These are phyloP conservation scores for Pterois miles DNA, from an alignment of 2,797 vertebrate genomes.

Conservation along the genomic window DNA sequence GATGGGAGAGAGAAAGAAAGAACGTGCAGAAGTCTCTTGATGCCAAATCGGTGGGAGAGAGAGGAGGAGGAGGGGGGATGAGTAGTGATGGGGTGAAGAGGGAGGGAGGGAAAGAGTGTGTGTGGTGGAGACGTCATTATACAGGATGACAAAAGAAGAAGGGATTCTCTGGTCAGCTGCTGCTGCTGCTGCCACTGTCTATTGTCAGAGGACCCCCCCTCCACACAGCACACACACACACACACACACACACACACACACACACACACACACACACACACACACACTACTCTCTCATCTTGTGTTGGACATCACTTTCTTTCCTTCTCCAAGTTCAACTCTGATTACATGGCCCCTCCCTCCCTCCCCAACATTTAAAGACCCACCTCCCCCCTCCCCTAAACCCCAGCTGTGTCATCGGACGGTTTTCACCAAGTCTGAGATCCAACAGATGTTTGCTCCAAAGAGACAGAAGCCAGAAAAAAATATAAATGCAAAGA, in stretches of 20 bases:
- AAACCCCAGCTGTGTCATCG: conserved; percentile 59
- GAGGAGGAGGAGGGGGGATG: conserved; percentile 12
- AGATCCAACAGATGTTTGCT: conserved; percentile 61
- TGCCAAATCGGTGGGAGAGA: conserved; percentile 16
- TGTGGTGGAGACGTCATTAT: conserved; percentile 68
- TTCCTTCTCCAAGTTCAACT: conserved; percentile 68
- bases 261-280: conserved; percentile 22
- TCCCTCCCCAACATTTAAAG: conserved; percentile 54
- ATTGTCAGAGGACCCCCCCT: conserved; percentile 59
- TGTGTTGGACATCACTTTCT: conserved; percentile 57
- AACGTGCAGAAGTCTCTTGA: conserved; percentile 15
- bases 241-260: conserved; percentile 39
- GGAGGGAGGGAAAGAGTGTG: neutral
- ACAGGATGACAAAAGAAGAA: conserved; percentile 66
- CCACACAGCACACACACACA: conserved; percentile 20
- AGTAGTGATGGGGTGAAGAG: neutral
- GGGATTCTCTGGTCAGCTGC: conserved; percentile 73
- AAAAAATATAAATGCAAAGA: neutral
- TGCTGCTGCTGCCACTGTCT: conserved; percentile 60
- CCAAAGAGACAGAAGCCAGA: conserved; percentile 13
- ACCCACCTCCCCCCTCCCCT: conserved; percentile 14
- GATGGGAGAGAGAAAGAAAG: neutral
- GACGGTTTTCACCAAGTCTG: conserved; percentile 39
- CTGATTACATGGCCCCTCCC: conserved; percentile 61
- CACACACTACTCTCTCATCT: conserved; percentile 11